Evolutionary conservation across 2,797 vertebrate species (phyloP), one percentile per base, ranked within the genome.

Genomic region (Spheniscus humboldti): DNA sequence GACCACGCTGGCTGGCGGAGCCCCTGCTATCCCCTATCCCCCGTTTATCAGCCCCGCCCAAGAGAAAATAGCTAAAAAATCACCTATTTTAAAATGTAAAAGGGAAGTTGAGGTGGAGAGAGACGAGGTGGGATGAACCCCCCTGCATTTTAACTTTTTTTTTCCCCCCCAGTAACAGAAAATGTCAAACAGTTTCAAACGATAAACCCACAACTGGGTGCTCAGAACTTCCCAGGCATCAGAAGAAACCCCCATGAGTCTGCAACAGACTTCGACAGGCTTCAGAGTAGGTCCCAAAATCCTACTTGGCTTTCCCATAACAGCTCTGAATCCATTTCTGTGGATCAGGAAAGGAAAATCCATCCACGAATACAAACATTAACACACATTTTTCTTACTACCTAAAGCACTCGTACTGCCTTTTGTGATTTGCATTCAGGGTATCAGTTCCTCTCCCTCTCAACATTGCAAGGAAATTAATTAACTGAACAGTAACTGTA

Each of bases 371-470:
- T 41, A 13, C 19, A 41, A 35, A 5, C 47, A 13, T n/a, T 15
- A 62, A 39, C 83, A 39, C 28, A 11, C 37, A 7, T 72, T 73
- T 76, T 64, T n/a, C 28, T 74, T 25, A 9, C 84, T 18, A 10
- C 55, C 77, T 23, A 6, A 47, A 71, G 66, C 10, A 0, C 66
- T 83, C 2, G 0, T 14, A 19, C 72, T 57, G 86, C 75, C 78
- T 92, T 11, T 9, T 33, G 68, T 52, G 23, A 97, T 97, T 96
- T 97, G 95, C 95, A 96, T 96, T 48, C 94, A 78, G 86, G 76
- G 96, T 96, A 92, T 97, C 95, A 2, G 96, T 97, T 97, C 95
- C 95, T 88, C 94, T 96, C 57, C 60, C 55, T 35, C 57, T 47
- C 73, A 62, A 33, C 89, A 41, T 4, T 64, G 86, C 87, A 93